These are phyloP conservation scores for Steatornis caripensis DNA, from an alignment of 2,113 vertebrate genomes.

Conservation along the genomic window DNA sequence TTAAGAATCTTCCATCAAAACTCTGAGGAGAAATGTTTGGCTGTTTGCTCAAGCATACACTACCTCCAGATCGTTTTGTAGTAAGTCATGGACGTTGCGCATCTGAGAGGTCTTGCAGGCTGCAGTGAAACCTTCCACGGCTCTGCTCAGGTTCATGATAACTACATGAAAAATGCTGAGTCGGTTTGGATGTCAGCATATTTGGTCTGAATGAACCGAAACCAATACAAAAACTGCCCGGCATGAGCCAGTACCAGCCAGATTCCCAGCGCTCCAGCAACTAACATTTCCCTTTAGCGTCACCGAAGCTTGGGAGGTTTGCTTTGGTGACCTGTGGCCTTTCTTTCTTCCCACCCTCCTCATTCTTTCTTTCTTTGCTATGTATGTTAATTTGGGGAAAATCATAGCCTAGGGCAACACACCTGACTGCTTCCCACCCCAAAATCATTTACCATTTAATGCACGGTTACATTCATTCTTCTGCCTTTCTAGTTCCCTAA, in stretches of 20 bases:
- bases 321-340: constrained; percentile 50
- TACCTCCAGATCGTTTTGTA: background rate
- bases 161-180: background rate
- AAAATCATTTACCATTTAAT: constrained; percentile 70
- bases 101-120: background rate
- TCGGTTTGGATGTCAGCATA: background rate
- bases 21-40: background rate
- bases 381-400: constrained; percentile 65
- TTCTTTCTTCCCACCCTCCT: constrained; percentile 51
- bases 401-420: constrained; percentile 60
- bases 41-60: background rate
- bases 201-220: background rate
- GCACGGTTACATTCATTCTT: constrained; percentile 65
- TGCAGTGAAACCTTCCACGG: background rate
- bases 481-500: constrained; percentile 68
- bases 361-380: constrained; percentile 49
- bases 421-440: constrained; percentile 59
- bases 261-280: background rate
- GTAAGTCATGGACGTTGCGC: accelerated
- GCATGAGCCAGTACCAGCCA: background rate
- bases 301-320: background rate
- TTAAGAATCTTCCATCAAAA: background rate
- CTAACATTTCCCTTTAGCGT: background rate
- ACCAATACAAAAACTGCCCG: background rate
- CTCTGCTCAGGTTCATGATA: background rate